A percentile compares a stretch with the other conserved stretches of the same genome.
These are phyloP conservation scores for Xyliphius kryptos DNA, from an alignment of 2,113 vertebrate species.

Conservation along the genomic window DNA sequence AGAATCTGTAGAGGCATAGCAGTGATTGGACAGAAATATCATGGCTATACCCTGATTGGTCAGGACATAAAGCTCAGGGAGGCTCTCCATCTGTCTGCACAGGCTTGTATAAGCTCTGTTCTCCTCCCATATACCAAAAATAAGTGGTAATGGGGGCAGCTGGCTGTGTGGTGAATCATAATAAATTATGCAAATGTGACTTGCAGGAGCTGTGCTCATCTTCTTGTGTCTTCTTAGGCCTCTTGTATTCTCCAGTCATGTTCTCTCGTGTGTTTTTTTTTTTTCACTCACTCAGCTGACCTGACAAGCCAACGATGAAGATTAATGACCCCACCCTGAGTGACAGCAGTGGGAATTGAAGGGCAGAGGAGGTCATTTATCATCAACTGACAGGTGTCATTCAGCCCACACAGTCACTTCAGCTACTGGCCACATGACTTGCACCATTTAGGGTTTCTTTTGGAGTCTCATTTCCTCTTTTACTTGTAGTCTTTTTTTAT, in stretches of 20 bases:
- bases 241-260: conserved; percentile 16
- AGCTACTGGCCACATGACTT: conserved; percentile 40
- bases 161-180: conserved; percentile 60
- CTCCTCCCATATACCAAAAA: conserved; percentile 52
- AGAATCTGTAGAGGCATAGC: conserved; percentile 88
- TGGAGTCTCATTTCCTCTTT: conserved; percentile 30
- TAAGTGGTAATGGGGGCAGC: conserved; percentile 30
- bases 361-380: conserved; percentile 96
- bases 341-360: conserved; percentile 91
- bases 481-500: conserved; percentile 27
- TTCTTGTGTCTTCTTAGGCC: conserved; percentile 22
- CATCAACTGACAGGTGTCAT: conserved; percentile 98
- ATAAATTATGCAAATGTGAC: conserved; percentile 85
- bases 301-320: conserved; percentile 92
- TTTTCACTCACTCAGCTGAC: conserved; percentile 59
- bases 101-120: conserved; percentile 50
- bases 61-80: conserved; percentile 59
- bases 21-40: conserved; percentile 77
- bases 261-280: conserved; percentile 40
- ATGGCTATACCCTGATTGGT: conserved; percentile 63
- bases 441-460: conserved; percentile 34
- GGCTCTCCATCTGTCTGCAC: conserved; percentile 93
- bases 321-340: conserved; percentile 97
- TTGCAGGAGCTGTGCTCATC: conserved; percentile 60
- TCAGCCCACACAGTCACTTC: conserved; percentile 72